These are phyloP conservation scores for Anser cygnoides DNA, from an alignment of 2,113 vertebrate species.

Conservation along the genomic window DNA sequence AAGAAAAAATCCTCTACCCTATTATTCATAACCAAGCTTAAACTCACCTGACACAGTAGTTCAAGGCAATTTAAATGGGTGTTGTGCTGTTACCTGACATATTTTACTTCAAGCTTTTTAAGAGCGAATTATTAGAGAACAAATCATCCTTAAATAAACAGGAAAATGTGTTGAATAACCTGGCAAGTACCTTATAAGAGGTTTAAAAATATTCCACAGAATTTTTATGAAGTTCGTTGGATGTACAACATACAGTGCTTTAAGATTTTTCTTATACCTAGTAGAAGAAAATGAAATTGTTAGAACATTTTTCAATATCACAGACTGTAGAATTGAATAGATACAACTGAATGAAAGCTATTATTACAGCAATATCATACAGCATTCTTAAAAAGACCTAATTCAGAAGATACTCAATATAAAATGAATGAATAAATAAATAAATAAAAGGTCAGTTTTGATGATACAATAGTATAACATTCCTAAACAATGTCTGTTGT, in stretches of 20 bases:
- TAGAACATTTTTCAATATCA: not conserved
- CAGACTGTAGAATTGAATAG: not conserved
- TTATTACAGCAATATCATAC: slow-evolving; percentile 12
- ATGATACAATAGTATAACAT: not conserved
- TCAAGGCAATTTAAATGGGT: slow-evolving; percentile 7
- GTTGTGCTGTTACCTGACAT: not conserved
- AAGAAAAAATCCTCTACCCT: not conserved
- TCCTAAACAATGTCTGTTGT: not conserved
- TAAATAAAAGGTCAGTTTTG: not conserved
- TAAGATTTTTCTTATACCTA: slow-evolving; percentile 92
- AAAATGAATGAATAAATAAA: not conserved
- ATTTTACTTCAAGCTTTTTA: slow-evolving; percentile 16
- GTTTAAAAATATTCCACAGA: slow-evolving; percentile 88
- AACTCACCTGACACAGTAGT: not conserved
- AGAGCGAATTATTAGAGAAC: not conserved
- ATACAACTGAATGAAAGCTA: slow-evolving; percentile 23
- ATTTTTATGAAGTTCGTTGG: slow-evolving; percentile 88
- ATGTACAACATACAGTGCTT: slow-evolving; percentile 87
- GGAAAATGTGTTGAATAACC: not conserved
- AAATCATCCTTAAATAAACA: not conserved
- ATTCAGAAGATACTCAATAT: not conserved
- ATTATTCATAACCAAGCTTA: not conserved
- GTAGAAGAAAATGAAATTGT: slow-evolving; percentile 38
- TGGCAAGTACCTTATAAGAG: slow-evolving; percentile 84
- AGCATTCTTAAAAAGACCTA: not conserved